phyloP scores from a whole-genome alignment of 2,888 invertebrate genomes.

The Boloria selene region DNA sequence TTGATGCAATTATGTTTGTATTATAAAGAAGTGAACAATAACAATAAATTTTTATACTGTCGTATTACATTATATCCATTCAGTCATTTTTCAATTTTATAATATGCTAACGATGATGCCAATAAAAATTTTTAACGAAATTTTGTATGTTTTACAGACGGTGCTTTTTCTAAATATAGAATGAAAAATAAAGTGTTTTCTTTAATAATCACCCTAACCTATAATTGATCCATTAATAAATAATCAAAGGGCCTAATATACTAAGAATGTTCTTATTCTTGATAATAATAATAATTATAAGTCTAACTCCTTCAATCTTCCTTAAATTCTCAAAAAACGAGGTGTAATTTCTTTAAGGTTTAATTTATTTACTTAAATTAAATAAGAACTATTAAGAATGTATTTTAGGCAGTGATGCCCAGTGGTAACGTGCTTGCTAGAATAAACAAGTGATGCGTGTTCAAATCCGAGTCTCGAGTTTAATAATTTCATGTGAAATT shows the following conservation, averaged over 20 bases:
- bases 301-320: too few relatives aligned
- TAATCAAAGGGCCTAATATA: neutral
- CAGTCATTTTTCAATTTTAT: conserved; percentile 69
- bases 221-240: neutral
- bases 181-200: conserved; percentile 45
- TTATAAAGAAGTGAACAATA: conserved; percentile 53
- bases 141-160: conserved; percentile 81
- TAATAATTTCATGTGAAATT: too few relatives aligned
- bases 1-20: conserved; percentile 41
- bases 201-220: conserved; percentile 19
- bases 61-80: conserved; percentile 55
- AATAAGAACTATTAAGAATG: too few relatives aligned
- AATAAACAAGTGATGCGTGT: too few relatives aligned
- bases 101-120: conserved; percentile 71
- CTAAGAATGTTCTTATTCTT: too few relatives aligned
- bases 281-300: too few relatives aligned
- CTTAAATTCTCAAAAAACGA: too few relatives aligned
- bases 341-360: too few relatives aligned
- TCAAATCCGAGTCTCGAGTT: too few relatives aligned
- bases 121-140: conserved; percentile 72
- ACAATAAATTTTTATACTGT: conserved; percentile 67
- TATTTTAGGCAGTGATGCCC: too few relatives aligned
- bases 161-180: conserved; percentile 81
- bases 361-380: too few relatives aligned
- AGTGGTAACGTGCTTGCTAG: too few relatives aligned